phyloP scores from a whole-genome alignment of 2,113 vertebrate species.

The Panthera leo region DNA sequence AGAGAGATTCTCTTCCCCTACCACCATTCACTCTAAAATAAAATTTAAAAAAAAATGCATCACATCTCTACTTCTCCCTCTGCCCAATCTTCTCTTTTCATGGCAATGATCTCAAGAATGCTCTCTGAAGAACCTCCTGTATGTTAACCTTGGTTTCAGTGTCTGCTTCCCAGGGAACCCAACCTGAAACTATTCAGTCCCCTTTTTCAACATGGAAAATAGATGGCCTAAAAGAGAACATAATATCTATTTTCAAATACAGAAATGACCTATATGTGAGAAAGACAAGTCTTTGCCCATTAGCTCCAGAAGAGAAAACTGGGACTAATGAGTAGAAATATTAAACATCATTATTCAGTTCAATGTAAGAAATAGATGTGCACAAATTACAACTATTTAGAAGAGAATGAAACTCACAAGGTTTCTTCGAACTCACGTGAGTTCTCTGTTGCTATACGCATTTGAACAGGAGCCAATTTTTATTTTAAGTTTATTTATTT shows the following conservation, averaged over 20 bases:
- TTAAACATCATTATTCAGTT: not conserved
- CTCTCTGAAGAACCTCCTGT: not conserved
- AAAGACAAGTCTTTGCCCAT: not conserved
- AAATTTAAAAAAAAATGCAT: not conserved
- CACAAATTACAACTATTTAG: not conserved
- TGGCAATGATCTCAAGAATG: not conserved
- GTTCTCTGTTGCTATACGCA: not conserved
- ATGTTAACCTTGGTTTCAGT: not conserved
- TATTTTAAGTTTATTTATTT: too few species aligned
- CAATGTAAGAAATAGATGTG: not conserved
- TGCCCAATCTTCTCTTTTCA: not conserved
- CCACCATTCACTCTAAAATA: too few species aligned
- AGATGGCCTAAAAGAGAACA: not conserved
- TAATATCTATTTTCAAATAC: conserved; percentile 24
- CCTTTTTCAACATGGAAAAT: not conserved
- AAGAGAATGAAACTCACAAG: not conserved
- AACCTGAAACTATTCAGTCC: not conserved
- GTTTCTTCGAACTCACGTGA: not conserved
- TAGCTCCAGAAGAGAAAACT: not conserved
- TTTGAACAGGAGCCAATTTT: not conserved
- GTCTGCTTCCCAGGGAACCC: not conserved
- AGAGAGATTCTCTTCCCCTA: too few species aligned
- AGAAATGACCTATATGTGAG: not conserved
- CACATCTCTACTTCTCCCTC: not conserved
- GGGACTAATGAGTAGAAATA: not conserved